Percentiles rank a stretch among this genome's conserved stretches.
phyloP scores from a whole-genome alignment of 1,140 invertebrate genomes.

The Lepidostoma basale region DNA sequence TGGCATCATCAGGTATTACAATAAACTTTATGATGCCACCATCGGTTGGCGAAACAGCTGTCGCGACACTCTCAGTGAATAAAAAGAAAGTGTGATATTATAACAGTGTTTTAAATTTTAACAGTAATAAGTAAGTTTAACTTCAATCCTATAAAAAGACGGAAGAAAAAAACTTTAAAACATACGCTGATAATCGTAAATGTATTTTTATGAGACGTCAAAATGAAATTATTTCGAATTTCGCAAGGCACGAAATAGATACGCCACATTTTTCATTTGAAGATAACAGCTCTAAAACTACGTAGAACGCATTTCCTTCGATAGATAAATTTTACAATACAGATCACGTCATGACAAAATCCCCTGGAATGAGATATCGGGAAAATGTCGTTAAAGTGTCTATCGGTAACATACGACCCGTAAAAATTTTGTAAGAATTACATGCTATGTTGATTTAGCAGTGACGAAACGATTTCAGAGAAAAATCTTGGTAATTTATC shows the following conservation, averaged over 20 bases:
- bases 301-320: not conserved
- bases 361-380: slow-evolving; percentile 44
- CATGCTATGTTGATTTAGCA: not conserved
- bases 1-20: too few species aligned
- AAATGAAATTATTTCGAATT: not conserved
- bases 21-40: too few species aligned
- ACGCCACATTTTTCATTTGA: too few species aligned
- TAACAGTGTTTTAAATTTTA: too few species aligned
- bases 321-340: slow-evolving; percentile 35
- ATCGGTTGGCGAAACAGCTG: too few species aligned
- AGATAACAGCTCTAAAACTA: not conserved
- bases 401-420: slow-evolving; percentile 26
- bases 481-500: too few species aligned
- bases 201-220: not conserved
- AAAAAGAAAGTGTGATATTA: too few species aligned
- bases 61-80: too few species aligned
- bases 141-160: not conserved
- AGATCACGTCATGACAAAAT: slow-evolving; percentile 40
- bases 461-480: slow-evolving; percentile 4
- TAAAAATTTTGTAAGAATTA: slow-evolving; percentile 21
- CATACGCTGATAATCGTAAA: not conserved
- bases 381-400: slow-evolving; percentile 37
- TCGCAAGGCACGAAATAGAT: not conserved
- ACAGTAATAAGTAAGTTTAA: too few species aligned
- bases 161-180: not conserved